phyloP scores from a whole-genome alignment of 2,797 vertebrate genomes.

The Gephyroberyx darwinii region DNA sequence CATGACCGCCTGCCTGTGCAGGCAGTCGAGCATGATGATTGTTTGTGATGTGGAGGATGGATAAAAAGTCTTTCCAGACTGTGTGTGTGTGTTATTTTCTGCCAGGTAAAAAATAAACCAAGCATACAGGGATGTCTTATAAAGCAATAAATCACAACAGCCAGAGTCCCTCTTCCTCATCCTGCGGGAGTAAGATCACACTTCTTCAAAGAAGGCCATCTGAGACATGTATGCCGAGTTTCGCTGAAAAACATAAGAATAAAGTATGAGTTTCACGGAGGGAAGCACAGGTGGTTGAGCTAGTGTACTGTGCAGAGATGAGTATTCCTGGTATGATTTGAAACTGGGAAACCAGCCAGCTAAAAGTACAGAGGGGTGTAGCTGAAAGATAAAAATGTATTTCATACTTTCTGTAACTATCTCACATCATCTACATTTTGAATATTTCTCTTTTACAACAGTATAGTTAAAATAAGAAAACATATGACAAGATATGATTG shows the following conservation, averaged over 20 bases:
- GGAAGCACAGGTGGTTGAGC: background rate
- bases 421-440: background rate
- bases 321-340: background rate
- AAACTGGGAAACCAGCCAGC: background rate
- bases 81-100: constrained; percentile 21
- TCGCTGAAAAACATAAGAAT: constrained; percentile 73
- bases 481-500: background rate
- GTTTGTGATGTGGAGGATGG: constrained; percentile 19
- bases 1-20: background rate
- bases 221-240: constrained; percentile 87
- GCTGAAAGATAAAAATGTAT: no score
- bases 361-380: no score
- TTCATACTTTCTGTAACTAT: no score
- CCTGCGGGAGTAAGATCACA: constrained; percentile 68
- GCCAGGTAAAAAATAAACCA: constrained; percentile 20
- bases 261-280: background rate
- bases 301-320: background rate
- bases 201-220: constrained; percentile 86
- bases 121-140: constrained; percentile 18
- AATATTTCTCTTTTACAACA: background rate
- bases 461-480: background rate
- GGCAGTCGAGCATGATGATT: background rate
- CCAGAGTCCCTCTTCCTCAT: constrained; percentile 28
- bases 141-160: constrained; percentile 23
- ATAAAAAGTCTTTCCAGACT: constrained; percentile 40